Percentiles rank a stretch among this genome's conserved stretches.
Conservation (phyloP, 2,888 invertebrate species). For the Hyalella azteca region DNA sequence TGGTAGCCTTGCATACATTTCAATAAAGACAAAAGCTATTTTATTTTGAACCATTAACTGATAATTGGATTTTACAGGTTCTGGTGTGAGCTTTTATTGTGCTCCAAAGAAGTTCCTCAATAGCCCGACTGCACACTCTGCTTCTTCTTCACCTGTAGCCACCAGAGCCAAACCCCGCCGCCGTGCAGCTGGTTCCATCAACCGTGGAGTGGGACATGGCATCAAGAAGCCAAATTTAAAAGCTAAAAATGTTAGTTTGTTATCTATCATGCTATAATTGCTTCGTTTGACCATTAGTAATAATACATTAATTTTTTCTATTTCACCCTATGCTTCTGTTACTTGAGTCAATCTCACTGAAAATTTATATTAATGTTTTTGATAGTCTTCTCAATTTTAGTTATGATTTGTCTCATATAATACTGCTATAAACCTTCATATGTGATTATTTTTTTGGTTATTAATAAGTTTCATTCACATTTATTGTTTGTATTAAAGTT, state of each 20-base stretch:
- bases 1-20: not conserved
- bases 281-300: not conserved
- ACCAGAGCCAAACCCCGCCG: not conserved
- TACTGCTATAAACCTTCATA: too few species aligned
- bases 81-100: not conserved
- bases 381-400: too few species aligned
- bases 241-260: conserved; percentile 34
- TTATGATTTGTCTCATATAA: too few species aligned
- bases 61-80: not conserved
- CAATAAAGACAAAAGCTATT: not conserved
- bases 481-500: too few species aligned
- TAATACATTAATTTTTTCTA: too few species aligned
- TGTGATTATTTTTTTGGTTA: too few species aligned
- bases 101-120: not conserved
- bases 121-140: not conserved
- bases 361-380: too few species aligned
- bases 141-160: not conserved
- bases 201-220: conserved; percentile 52
- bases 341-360: too few species aligned
- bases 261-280: not conserved
- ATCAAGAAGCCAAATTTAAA: conserved; percentile 51
- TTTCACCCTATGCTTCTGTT: too few species aligned
- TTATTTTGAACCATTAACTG: not conserved
- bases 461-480: too few species aligned
- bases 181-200: conserved; percentile 24